Conservation (phyloP, 1,140 invertebrate species). For the Drosophila kohkoa region DNA sequence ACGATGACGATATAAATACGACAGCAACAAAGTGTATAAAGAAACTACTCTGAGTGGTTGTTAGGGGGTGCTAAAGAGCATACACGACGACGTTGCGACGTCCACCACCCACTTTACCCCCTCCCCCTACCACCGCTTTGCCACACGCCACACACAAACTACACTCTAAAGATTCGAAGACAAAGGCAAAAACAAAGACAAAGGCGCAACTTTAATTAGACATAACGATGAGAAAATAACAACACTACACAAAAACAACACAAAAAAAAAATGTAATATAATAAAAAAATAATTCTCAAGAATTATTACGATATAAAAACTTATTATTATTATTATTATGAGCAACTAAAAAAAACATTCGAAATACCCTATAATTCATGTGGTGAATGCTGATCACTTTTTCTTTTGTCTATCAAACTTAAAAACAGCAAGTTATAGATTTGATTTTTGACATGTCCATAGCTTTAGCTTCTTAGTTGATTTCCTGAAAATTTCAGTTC, state of each 20-base stretch:
- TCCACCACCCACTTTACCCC: not conserved
- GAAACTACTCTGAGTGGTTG: conserved; percentile 12
- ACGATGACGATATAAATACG: conserved; percentile 50
- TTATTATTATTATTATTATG: conserved; percentile 39
- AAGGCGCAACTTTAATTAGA: conserved; percentile 55
- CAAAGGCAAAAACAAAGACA: conserved; percentile 21
- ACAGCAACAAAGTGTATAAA: conserved; percentile 23
- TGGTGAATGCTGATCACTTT: no score
- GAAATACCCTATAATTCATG: conserved; percentile 10
- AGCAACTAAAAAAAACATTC: not conserved
- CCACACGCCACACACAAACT: conserved; percentile 4
- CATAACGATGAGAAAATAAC: conserved; percentile 61
- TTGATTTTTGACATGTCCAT: no score
- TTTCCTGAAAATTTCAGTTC: no score
- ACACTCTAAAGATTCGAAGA: not conserved
- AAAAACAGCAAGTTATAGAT: no score
- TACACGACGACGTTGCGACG: conserved; percentile 10
- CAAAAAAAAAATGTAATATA: conserved; percentile 3
- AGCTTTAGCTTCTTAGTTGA: no score
- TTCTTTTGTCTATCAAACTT: no score
- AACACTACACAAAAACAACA: conserved; percentile 13
- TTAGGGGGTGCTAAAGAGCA: conserved; percentile 40
- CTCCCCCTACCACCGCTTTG: not conserved
- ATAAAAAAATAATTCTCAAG: conserved; percentile 18
- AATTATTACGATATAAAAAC: conserved; percentile 59